These are phyloP conservation scores for Lepidurus couesii DNA, from an alignment of 1,140 invertebrate species.

Conservation along the genomic window DNA sequence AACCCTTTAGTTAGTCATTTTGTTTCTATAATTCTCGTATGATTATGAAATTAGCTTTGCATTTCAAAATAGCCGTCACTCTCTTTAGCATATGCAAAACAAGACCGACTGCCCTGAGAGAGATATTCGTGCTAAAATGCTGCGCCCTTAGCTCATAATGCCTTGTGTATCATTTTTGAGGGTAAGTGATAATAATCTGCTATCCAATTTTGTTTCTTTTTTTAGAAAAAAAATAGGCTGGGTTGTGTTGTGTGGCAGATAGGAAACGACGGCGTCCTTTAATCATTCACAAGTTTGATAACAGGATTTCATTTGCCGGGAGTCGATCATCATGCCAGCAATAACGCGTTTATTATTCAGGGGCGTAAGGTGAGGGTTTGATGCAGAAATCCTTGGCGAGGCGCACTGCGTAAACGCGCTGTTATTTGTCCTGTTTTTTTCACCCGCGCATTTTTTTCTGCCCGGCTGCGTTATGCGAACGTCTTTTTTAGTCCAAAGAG, in stretches of 20 bases:
- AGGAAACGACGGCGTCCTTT: background rate
- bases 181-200: constrained; percentile 13
- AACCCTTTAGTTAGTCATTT: background rate
- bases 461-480: background rate
- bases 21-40: background rate
- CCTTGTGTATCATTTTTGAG: background rate
- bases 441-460: background rate
- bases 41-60: constrained; percentile 13
- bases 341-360: constrained; percentile 22
- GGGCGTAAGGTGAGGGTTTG: constrained; percentile 20
- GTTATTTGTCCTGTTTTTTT: background rate
- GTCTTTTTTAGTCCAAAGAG: background rate
- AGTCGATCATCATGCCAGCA: background rate
- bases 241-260: background rate
- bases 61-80: constrained; percentile 5
- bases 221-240: constrained; percentile 1
- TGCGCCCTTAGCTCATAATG: background rate
- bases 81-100: background rate
- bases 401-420: constrained; percentile 12
- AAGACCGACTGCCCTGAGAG: constrained; percentile 3
- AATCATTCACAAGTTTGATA: constrained; percentile 20
- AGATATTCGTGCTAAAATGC: background rate
- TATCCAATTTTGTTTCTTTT: constrained; percentile 5
- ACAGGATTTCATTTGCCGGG: background rate
- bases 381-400: constrained; percentile 5